These are phyloP conservation scores for Hyppa rectilinea DNA, from an alignment of 2,888 invertebrate genomes.

Conservation along the genomic window DNA sequence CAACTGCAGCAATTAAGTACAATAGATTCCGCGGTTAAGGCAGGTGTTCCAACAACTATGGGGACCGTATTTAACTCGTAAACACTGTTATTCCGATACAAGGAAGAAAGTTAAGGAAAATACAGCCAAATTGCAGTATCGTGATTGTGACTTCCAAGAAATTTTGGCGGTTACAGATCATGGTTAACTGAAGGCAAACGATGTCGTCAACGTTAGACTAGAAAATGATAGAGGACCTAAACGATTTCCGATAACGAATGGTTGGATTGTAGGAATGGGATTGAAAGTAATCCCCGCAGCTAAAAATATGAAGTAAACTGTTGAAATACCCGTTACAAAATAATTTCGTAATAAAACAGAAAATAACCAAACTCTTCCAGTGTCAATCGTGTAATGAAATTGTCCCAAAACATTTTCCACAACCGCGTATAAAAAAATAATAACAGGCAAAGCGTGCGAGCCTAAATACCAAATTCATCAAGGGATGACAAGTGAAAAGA, in stretches of 20 bases:
- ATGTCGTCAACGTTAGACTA: not conserved
- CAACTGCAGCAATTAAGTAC: constrained; percentile 41
- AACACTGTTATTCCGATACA: constrained; percentile 36
- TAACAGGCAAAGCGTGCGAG: constrained; percentile 73
- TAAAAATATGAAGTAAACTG: not conserved
- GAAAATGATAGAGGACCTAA: constrained; percentile 29
- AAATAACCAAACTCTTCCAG: constrained; percentile 8
- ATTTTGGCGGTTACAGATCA: constrained; percentile 2
- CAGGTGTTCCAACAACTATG: constrained; percentile 53
- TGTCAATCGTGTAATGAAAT: constrained; percentile 32
- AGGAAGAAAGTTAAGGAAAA: constrained; percentile 17
- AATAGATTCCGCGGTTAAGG: constrained; percentile 49
- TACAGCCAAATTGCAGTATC: not conserved
- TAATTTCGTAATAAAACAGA: not conserved
- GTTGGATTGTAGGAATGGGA: not conserved
- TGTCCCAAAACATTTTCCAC: constrained; percentile 36
- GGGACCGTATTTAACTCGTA: constrained; percentile 25
- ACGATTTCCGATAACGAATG: constrained; percentile 40
- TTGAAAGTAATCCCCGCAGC: not conserved
- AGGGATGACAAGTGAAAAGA: constrained; percentile 90
- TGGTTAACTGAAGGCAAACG: constrained; percentile 11
- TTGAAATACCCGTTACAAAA: not conserved
- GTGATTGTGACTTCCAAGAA: not conserved
- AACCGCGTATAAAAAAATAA: constrained; percentile 70
- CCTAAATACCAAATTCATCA: constrained; percentile 89